Evolutionary conservation across 1,140 invertebrate species (phyloP).

Genomic region (Cydia strobilella): DNA sequence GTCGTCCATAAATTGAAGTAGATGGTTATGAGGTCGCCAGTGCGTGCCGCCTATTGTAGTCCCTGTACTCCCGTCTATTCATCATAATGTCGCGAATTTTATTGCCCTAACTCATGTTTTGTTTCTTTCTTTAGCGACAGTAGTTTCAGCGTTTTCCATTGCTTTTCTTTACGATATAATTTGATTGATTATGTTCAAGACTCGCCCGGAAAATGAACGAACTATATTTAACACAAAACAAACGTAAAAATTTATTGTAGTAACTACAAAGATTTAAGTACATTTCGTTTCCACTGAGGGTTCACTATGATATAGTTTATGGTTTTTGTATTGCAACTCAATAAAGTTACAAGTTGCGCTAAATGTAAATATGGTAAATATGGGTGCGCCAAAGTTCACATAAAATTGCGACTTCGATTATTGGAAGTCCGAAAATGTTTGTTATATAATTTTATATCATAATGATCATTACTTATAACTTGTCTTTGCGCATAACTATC

Average conservation of each 20-base stretch:
- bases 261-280: neutral
- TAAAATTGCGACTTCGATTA: no score
- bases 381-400: no score
- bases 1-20: constrained; percentile 61
- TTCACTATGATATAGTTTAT: neutral
- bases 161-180: neutral
- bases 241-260: neutral
- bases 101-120: constrained; percentile 41
- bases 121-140: constrained; percentile 43
- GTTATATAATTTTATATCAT: no score
- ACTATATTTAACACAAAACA: neutral
- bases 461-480: no score
- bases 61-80: constrained; percentile 40
- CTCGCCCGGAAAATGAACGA: neutral
- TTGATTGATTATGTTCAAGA: constrained; percentile 10
- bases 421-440: no score
- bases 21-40: constrained; percentile 65
- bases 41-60: constrained; percentile 61
- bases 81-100: constrained; percentile 53
- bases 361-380: no score
- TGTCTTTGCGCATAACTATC: no score
- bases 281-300: neutral
- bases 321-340: neutral
- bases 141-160: constrained; percentile 26
- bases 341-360: neutral